phyloP scores from a whole-genome alignment of 2,113 vertebrate genomes.

The Peucedramus taeniatus region DNA sequence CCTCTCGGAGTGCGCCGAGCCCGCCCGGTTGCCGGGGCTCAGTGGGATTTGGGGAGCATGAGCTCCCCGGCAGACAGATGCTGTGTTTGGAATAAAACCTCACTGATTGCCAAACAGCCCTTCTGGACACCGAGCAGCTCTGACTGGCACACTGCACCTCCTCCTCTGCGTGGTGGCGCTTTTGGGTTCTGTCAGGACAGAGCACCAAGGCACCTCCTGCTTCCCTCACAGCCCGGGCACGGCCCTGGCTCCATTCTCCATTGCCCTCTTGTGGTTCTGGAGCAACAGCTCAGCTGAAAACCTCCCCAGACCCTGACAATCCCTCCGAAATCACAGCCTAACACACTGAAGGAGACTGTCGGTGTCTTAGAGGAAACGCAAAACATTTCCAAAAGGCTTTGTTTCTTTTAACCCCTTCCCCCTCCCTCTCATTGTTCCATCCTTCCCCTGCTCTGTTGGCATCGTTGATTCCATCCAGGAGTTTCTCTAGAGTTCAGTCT shows the following conservation, averaged over 20 bases:
- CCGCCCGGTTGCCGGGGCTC: background rate
- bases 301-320: background rate
- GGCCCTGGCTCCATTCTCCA: slow-evolving; percentile 5
- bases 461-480: slow-evolving; percentile 1
- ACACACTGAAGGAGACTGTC: background rate
- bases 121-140: background rate
- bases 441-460: background rate
- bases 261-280: slow-evolving; percentile 44
- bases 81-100: slow-evolving; percentile 12
- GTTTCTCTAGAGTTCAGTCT: slow-evolving; percentile 2
- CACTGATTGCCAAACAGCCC: background rate
- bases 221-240: background rate
- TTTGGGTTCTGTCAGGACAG: background rate
- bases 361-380: background rate
- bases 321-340: background rate
- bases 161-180: fast-evolving
- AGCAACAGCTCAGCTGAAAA: background rate
- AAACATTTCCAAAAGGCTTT: background rate
- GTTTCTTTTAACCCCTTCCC: background rate
- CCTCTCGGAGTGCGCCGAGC: background rate
- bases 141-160: background rate
- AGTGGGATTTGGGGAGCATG: background rate
- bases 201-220: background rate
- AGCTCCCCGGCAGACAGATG: background rate
- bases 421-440: background rate